phyloP scores from a whole-genome alignment of 2,888 invertebrate species.

The Seira sanloemensis region DNA sequence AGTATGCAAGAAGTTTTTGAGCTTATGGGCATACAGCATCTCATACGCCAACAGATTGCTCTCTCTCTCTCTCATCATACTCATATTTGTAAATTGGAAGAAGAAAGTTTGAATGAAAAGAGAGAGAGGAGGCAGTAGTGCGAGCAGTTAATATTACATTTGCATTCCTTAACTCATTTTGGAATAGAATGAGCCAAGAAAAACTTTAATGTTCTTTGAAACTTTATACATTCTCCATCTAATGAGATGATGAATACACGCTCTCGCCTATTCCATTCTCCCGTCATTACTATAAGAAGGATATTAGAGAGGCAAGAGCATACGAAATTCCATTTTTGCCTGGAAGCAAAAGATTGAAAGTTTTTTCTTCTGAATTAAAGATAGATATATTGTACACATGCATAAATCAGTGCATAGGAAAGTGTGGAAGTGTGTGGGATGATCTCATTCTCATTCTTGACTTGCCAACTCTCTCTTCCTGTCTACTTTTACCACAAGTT shows the following conservation, averaged over 20 bases:
- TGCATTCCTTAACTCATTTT: constrained; percentile 63
- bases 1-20: background rate
- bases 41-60: constrained; percentile 9
- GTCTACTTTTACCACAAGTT: constrained; percentile 21
- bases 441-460: constrained; percentile 46
- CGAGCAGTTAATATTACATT: constrained; percentile 61
- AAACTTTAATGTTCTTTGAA: constrained; percentile 61
- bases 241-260: constrained; percentile 61
- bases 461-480: constrained; percentile 38
- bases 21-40: background rate
- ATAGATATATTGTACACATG: constrained; percentile 63
- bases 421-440: constrained; percentile 36
- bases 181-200: constrained; percentile 61
- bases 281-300: background rate
- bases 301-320: background rate
- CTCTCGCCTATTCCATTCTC: background rate
- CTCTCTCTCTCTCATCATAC: constrained; percentile 23
- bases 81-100: constrained; percentile 34
- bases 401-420: constrained; percentile 42
- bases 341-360: constrained; percentile 61
- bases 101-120: background rate
- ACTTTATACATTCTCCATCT: constrained; percentile 59
- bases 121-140: constrained; percentile 11
- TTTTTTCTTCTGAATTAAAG: constrained; percentile 57
- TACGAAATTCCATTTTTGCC: constrained; percentile 60